A percentile compares a stretch with the other conserved stretches of the same genome.
phyloP scores from a whole-genome alignment of 2,888 invertebrate genomes.

The Zelleria hepariella region DNA sequence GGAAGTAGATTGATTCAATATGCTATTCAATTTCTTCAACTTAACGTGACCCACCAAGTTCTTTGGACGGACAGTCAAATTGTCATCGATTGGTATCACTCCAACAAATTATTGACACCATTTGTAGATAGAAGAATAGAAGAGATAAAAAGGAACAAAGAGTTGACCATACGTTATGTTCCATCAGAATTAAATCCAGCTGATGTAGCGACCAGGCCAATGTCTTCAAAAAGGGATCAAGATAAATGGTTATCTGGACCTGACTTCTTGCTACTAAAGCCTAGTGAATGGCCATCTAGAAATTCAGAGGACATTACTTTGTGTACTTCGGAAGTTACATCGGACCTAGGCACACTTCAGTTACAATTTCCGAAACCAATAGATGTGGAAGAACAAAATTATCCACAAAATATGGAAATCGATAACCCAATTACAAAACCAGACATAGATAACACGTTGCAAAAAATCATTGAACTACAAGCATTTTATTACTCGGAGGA shows the following conservation, averaged over 20 bases:
- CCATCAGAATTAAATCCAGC: slow-evolving; percentile 3
- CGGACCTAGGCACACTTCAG: no score
- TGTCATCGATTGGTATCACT: slow-evolving; percentile 3
- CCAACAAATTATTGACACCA: slow-evolving; percentile 5
- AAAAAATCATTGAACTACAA: slow-evolving; percentile 9
- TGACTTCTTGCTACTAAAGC: neutral
- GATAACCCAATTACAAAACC: no score
- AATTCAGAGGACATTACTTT: no score
- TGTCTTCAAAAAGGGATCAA: neutral
- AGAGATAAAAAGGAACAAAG: slow-evolving; percentile 3
- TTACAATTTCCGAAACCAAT: no score
- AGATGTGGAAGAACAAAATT: no score
- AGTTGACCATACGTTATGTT: neutral
- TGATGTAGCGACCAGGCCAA: neutral
- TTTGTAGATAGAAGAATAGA: slow-evolving; percentile 6
- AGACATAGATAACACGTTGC: no score
- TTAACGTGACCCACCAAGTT: neutral
- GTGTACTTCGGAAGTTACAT: no score
- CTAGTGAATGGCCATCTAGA: neutral
- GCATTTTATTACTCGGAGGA: slow-evolving; percentile 8
- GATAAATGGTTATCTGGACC: neutral
- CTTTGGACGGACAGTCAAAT: slow-evolving; percentile 9
- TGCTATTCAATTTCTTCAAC: neutral
- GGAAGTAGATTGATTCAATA: slow-evolving; percentile 3
- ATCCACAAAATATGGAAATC: no score